Percentiles rank a stretch among this genome's conserved stretches.
Evolutionary conservation across 2,888 invertebrate species (phyloP).

Genomic region (Minunthozetes semirufus): DNA sequence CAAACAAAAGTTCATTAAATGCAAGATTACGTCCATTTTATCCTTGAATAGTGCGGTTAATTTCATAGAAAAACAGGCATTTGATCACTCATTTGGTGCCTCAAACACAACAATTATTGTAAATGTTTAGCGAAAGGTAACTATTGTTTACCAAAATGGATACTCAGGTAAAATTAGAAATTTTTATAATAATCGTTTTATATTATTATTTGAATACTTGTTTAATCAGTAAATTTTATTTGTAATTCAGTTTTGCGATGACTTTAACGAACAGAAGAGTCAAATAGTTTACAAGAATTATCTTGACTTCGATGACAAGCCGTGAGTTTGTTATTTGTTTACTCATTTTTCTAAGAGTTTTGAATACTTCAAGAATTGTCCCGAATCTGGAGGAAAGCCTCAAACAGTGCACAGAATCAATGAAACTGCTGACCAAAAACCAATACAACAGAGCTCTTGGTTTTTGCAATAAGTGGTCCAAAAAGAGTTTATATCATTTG

Average conservation of each 20-base stretch:
- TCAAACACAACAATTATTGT: no score
- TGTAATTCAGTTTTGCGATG: no score
- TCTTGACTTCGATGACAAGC: not conserved
- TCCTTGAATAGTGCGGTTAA: not conserved
- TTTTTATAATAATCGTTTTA: no score
- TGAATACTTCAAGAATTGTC: not conserved
- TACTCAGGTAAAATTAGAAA: no score
- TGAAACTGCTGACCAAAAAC: not conserved
- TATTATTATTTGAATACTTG: no score
- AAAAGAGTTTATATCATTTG: slow-evolving; percentile 1
- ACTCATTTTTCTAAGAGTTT: not conserved
- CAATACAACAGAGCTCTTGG: not conserved
- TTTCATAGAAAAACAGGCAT: not conserved
- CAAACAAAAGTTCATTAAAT: not conserved
- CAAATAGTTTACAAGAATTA: slow-evolving; percentile 8
- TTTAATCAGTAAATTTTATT: no score
- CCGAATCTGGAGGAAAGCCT: not conserved
- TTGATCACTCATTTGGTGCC: no score
- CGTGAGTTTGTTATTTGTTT: not conserved
- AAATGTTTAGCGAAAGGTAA: no score
- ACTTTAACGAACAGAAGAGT: not conserved
- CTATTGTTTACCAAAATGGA: no score
- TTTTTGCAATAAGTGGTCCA: not conserved
- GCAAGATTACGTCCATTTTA: not conserved
- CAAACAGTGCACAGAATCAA: not conserved